Evolutionary conservation across 23 tunicate genomes (phyloP).

Genomic region (Clavelina lepadiformis): DNA sequence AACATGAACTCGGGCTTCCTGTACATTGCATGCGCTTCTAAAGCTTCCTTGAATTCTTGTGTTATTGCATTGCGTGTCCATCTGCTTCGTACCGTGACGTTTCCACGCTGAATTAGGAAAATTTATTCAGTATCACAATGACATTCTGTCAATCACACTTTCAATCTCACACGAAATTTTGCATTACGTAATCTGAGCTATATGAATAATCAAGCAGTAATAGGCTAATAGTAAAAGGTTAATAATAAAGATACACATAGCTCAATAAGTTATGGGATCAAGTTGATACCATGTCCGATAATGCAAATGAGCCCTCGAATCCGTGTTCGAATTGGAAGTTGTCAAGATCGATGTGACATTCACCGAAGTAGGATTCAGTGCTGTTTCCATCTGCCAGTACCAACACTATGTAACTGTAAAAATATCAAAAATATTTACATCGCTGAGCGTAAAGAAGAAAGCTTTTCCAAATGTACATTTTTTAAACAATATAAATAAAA

Average conservation of each 20-base stretch:
- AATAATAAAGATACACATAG: too few relatives aligned
- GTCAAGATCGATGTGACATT: conserved; percentile 76
- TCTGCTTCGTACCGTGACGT: conserved; percentile 65
- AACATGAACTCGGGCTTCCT: conserved; percentile 62
- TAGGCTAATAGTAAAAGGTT: too few relatives aligned
- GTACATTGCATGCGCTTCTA: conserved; percentile 74
- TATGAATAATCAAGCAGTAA: too few relatives aligned
- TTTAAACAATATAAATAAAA: too few relatives aligned
- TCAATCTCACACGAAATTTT: too few relatives aligned
- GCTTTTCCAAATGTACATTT: too few relatives aligned
- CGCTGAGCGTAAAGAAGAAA: too few relatives aligned
- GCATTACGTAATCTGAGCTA: too few relatives aligned
- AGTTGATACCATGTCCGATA: conserved; percentile 58
- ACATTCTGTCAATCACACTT: too few relatives aligned
- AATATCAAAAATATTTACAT: background rate
- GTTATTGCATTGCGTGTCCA: conserved; percentile 76
- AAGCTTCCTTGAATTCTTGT: conserved; percentile 69
- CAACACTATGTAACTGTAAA: conserved; percentile 65
- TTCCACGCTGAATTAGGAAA: conserved; percentile 75
- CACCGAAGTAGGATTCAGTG: conserved; percentile 61
- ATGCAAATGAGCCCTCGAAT: conserved; percentile 42
- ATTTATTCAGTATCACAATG: too few relatives aligned
- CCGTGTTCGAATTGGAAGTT: conserved; percentile 50
- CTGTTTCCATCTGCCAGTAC: conserved; percentile 38
- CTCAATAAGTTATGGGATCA: background rate